phyloP scores from a whole-genome alignment of 2,888 invertebrate species.

The Mycalesis mineus region DNA sequence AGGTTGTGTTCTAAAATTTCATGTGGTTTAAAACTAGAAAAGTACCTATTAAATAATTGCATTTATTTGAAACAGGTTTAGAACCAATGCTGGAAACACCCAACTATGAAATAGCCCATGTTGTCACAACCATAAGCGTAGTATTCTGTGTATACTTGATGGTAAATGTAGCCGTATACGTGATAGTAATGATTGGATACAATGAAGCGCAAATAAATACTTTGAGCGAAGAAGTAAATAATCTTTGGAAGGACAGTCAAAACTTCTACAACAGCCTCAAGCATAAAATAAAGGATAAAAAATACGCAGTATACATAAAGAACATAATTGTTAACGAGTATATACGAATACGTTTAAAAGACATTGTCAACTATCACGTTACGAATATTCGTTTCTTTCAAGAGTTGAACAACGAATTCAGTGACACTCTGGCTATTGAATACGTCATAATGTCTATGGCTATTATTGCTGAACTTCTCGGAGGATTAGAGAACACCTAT shows the following conservation, averaged over 20 bases:
- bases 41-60: no score
- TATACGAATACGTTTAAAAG: slow-evolving; percentile 36
- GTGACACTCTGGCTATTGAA: slow-evolving; percentile 42
- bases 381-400: slow-evolving; percentile 37
- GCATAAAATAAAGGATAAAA: not conserved
- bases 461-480: slow-evolving; percentile 49
- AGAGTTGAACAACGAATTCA: slow-evolving; percentile 41
- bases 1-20: no score
- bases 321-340: slow-evolving; percentile 36
- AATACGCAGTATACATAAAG: slow-evolving; percentile 5
- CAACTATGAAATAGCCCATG: slow-evolving; percentile 46
- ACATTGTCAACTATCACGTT: slow-evolving; percentile 41
- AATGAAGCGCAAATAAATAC: slow-evolving; percentile 51
- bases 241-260: slow-evolving; percentile 44
- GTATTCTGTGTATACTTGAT: slow-evolving; percentile 38
- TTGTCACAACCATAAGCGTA: slow-evolving; percentile 30
- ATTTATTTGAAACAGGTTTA: slow-evolving; percentile 37
- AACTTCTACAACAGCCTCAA: slow-evolving; percentile 17
- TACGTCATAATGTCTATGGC: slow-evolving; percentile 42
- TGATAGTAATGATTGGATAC: slow-evolving; percentile 47
- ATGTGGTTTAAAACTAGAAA: not conserved
- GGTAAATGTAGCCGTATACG: slow-evolving; percentile 41
- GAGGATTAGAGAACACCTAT: slow-evolving; percentile 51
- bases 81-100: slow-evolving; percentile 51
- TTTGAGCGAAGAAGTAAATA: slow-evolving; percentile 43